Evolutionary conservation across 2,113 vertebrate genomes (phyloP).

Genomic region (Rattus rattus): DNA sequence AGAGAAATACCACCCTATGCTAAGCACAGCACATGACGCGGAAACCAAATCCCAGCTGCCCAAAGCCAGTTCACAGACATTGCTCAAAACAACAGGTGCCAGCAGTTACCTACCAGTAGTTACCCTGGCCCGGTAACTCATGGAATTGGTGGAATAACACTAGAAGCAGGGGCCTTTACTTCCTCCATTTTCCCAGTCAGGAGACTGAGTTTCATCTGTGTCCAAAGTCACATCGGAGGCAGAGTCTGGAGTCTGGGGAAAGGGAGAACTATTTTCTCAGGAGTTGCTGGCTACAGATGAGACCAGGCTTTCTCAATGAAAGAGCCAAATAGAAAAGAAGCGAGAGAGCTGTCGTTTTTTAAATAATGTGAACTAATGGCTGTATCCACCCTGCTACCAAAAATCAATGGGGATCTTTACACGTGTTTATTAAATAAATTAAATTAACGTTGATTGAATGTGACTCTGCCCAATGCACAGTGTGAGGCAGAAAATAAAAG

Average conservation of each 20-base stretch:
- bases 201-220: not conserved
- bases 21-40: not conserved
- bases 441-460: not conserved
- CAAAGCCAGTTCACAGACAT: not conserved
- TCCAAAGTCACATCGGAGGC: not conserved
- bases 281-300: not conserved
- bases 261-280: not conserved
- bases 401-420: not conserved
- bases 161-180: not conserved
- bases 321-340: not conserved
- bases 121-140: not conserved
- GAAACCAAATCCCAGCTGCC: not conserved
- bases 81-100: not conserved
- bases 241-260: not conserved
- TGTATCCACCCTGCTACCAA: not conserved
- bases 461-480: not conserved
- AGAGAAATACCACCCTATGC: not conserved
- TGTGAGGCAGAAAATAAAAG: not conserved
- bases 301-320: not conserved
- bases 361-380: not conserved
- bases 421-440: slow-evolving; percentile 3
- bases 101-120: not conserved
- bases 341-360: not conserved
- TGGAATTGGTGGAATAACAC: not conserved
- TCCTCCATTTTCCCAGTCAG: not conserved